A percentile compares a stretch with the other conserved stretches of the same genome.
These are phyloP conservation scores for Erebia aethiops DNA, from an alignment of 2,888 invertebrate genomes.

Conservation along the genomic window DNA sequence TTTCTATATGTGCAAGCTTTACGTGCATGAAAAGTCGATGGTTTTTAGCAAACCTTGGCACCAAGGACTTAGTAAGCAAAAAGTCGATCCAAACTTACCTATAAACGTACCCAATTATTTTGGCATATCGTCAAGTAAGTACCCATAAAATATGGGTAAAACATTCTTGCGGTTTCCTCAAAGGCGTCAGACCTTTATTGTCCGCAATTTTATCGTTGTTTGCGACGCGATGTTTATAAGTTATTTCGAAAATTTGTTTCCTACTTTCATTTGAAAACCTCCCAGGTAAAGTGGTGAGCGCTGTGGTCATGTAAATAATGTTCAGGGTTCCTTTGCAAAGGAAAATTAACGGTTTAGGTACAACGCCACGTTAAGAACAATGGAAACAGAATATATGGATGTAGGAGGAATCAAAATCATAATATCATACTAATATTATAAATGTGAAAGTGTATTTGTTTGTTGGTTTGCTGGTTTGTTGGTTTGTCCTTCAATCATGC, in stretches of 20 bases:
- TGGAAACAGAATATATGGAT: too few relatives aligned
- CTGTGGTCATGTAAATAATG: too few relatives aligned
- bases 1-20: constrained; percentile 31
- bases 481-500: too few relatives aligned
- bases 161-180: constrained; percentile 41
- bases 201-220: constrained; percentile 33
- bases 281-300: too few relatives aligned
- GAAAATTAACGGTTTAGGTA: too few relatives aligned
- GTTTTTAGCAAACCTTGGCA: constrained; percentile 64
- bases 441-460: too few relatives aligned
- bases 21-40: constrained; percentile 73
- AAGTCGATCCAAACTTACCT: constrained; percentile 62
- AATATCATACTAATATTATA: too few relatives aligned
- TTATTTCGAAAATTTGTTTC: constrained; percentile 31
- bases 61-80: constrained; percentile 64
- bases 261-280: constrained; percentile 24
- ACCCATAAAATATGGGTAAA: constrained; percentile 17
- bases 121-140: constrained; percentile 24
- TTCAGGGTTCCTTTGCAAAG: too few relatives aligned
- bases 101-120: constrained; percentile 41
- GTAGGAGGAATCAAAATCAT: too few relatives aligned
- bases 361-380: too few relatives aligned
- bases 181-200: constrained; percentile 41
- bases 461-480: too few relatives aligned
- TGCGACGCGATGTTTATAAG: constrained; percentile 27